These are phyloP conservation scores for Aplocera efformata DNA, from an alignment of 2,888 invertebrate genomes.

Conservation along the genomic window DNA sequence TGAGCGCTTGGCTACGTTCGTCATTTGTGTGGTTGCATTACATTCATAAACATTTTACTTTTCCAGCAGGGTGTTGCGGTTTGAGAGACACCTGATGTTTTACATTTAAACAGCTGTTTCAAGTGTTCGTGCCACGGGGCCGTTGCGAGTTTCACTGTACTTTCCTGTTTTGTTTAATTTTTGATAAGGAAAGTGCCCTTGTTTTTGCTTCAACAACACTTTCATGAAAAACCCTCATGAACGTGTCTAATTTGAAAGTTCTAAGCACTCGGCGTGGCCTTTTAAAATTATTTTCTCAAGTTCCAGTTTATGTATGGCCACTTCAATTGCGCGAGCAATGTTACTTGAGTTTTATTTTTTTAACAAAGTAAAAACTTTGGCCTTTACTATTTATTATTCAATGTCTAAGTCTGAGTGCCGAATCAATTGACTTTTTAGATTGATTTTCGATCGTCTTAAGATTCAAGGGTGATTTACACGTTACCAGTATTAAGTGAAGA, in stretches of 20 bases:
- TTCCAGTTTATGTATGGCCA: no score
- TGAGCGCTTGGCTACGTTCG: no score
- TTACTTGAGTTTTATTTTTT: no score
- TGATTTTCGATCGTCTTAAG: no score
- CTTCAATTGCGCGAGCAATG: no score
- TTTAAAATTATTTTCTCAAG: neutral
- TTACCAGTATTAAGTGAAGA: no score
- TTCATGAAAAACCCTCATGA: constrained; percentile 6
- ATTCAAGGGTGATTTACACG: no score
- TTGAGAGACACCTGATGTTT: constrained; percentile 50
- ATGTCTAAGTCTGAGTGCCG: no score
- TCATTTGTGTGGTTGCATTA: constrained; percentile 22
- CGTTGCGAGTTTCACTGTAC: constrained; percentile 14
- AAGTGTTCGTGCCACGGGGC: constrained; percentile 27
- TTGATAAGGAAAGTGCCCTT: constrained; percentile 16
- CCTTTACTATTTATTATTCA: no score
- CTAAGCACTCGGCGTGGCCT: neutral
- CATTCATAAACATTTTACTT: constrained; percentile 75
- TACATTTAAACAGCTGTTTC: constrained; percentile 42
- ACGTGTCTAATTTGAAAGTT: constrained; percentile 1
- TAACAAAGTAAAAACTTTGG: neutral
- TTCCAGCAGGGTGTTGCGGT: constrained; percentile 42
- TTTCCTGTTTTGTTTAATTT: constrained; percentile 23
- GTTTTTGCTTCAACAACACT: constrained; percentile 6
- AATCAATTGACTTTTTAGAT: no score